Evolutionary conservation across 2,113 vertebrate genomes (phyloP).

Genomic region (Brachypodius melanocephalos): DNA sequence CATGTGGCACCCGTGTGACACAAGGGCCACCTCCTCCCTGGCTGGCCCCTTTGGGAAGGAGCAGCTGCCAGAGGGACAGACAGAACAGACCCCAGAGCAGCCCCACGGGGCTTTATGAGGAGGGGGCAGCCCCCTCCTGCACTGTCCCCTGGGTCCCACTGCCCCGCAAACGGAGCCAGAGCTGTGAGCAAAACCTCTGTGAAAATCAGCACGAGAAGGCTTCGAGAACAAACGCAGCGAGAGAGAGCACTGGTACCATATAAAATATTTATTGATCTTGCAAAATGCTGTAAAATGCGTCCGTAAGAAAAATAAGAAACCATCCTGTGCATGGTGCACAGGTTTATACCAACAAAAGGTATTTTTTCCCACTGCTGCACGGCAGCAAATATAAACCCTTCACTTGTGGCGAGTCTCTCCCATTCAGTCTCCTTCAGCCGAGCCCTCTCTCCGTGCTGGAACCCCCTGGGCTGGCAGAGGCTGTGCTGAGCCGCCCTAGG

Average conservation of each 20-base stretch:
- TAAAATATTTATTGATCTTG: constrained; percentile 78
- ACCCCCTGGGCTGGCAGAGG: not conserved
- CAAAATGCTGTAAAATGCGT: constrained; percentile 60
- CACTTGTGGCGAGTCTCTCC: not conserved
- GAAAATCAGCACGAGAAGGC: not conserved
- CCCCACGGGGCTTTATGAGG: not conserved
- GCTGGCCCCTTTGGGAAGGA: not conserved
- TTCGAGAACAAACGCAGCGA: not conserved
- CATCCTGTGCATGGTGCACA: constrained; percentile 14
- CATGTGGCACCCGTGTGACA: not conserved
- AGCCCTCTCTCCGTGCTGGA: not conserved
- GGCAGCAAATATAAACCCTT: constrained; percentile 71
- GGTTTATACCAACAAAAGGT: constrained; percentile 56
- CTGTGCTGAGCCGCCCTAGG: constrained; percentile 33
- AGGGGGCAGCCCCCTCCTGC: no score
- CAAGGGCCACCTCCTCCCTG: not conserved
- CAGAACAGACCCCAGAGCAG: not conserved
- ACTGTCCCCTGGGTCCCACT: fast-evolving
- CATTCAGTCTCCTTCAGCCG: not conserved
- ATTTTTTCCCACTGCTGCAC: constrained; percentile 69
- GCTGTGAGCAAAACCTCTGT: fast-evolving
- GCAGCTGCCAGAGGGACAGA: not conserved
- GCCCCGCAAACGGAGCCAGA: fast-evolving
- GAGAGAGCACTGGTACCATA: constrained; percentile 3
- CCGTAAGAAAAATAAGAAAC: constrained; percentile 63